Evolutionary conservation across 2,888 invertebrate genomes (phyloP).

Genomic region (Lepas anatifera): DNA sequence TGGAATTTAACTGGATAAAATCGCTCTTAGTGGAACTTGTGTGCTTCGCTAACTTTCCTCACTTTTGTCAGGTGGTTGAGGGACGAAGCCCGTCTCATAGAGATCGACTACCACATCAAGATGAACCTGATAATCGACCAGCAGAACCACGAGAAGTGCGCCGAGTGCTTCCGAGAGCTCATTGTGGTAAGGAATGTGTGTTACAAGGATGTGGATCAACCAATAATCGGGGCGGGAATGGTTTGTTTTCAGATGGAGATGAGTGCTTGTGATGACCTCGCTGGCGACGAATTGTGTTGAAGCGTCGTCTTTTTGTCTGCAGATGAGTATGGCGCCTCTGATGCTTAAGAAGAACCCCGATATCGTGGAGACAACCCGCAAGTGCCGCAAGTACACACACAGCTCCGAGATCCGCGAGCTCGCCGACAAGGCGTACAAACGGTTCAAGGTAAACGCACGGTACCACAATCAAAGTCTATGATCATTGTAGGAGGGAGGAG

Average conservation of each 20-base stretch:
- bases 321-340: constrained; percentile 50
- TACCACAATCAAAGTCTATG: neutral
- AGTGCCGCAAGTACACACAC: constrained; percentile 29
- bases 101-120: constrained; percentile 38
- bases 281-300: no score
- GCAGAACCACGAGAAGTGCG: constrained; percentile 13
- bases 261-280: no score
- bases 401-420: constrained; percentile 50
- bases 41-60: no score
- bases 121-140: constrained; percentile 6
- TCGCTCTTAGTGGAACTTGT: no score
- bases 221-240: no score
- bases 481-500: neutral
- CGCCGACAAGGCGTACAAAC: constrained; percentile 49
- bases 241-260: no score
- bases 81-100: constrained; percentile 50
- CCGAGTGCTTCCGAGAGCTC: constrained; percentile 11
- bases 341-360: constrained; percentile 72
- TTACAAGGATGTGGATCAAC: no score
- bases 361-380: constrained; percentile 57
- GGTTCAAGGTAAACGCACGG: constrained; percentile 35
- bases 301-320: no score
- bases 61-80: constrained; percentile 41
- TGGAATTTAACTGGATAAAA: no score
- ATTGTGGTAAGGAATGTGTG: neutral